Conservation (phyloP, 35 echinoderm and acorn worm genomes). For the Ophioderma brevispina region DNA sequence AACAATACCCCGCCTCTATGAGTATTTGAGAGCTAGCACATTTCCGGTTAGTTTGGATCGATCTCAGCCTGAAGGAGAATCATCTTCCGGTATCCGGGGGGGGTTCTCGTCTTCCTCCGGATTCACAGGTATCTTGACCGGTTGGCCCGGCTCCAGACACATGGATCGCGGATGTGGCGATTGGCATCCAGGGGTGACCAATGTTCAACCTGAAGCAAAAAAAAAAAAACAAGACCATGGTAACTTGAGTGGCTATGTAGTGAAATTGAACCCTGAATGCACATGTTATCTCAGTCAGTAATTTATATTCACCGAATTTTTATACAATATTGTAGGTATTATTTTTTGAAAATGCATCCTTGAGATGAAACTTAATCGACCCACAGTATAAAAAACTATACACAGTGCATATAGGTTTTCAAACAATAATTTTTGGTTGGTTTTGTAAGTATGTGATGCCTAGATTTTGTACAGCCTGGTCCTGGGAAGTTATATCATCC, state of each 20-base stretch:
- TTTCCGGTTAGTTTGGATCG: constrained; percentile 87
- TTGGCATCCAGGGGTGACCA: constrained; percentile 74
- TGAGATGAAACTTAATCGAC: no score
- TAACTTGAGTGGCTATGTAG: neutral
- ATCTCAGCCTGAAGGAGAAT: constrained; percentile 84
- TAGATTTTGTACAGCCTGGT: no score
- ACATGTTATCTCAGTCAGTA: neutral
- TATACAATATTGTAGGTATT: no score
- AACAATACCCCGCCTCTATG: constrained; percentile 77
- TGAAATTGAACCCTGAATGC: neutral
- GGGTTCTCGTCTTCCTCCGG: constrained; percentile 35
- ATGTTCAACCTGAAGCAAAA: constrained; percentile 23
- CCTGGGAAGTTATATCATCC: no score
- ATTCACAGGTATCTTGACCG: constrained; percentile 25
- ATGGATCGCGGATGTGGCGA: constrained; percentile 72
- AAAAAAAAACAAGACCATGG: no score
- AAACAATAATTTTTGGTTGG: no score
- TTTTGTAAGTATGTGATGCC: no score
- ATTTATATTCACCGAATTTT: neutral
- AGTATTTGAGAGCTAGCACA: constrained; percentile 82
- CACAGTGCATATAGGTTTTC: no score
- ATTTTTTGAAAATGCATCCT: no score
- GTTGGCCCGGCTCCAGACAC: constrained; percentile 39
- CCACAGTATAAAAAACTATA: no score
- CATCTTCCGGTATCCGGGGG: constrained; percentile 66